These are phyloP conservation scores for Okamejei kenojei DNA, from an alignment of 2,797 vertebrate species.

Conservation along the genomic window DNA sequence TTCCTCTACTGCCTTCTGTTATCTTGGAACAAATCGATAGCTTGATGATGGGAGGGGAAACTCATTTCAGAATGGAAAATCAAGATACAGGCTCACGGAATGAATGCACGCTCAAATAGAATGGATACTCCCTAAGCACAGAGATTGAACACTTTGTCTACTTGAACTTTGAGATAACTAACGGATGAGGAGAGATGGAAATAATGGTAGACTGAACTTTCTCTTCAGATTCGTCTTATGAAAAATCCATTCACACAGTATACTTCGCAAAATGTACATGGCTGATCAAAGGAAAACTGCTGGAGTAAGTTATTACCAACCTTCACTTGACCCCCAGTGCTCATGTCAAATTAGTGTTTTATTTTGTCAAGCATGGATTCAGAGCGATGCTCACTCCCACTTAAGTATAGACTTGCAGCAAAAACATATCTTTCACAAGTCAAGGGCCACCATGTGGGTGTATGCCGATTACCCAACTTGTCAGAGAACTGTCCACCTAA, in stretches of 20 bases:
- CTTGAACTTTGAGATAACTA: neutral
- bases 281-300: neutral
- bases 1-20: no score
- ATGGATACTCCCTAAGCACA: neutral
- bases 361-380: neutral
- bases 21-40: neutral
- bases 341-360: neutral
- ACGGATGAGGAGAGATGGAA: neutral
- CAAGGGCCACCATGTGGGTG: neutral
- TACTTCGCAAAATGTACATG: neutral
- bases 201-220: neutral
- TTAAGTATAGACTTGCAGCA: neutral
- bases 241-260: neutral
- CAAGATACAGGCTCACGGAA: neutral
- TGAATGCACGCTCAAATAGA: neutral
- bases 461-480: neutral
- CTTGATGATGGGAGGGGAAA: neutral
- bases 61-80: neutral
- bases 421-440: neutral
- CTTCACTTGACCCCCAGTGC: neutral
- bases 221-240: neutral
- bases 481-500: neutral
- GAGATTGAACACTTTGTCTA: neutral
- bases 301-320: neutral
- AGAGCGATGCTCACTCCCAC: neutral